A percentile compares a stretch with the other conserved stretches of the same genome.
Evolutionary conservation across 2,888 invertebrate genomes (phyloP).

Genomic region (Gnatocerus cornutus): DNA sequence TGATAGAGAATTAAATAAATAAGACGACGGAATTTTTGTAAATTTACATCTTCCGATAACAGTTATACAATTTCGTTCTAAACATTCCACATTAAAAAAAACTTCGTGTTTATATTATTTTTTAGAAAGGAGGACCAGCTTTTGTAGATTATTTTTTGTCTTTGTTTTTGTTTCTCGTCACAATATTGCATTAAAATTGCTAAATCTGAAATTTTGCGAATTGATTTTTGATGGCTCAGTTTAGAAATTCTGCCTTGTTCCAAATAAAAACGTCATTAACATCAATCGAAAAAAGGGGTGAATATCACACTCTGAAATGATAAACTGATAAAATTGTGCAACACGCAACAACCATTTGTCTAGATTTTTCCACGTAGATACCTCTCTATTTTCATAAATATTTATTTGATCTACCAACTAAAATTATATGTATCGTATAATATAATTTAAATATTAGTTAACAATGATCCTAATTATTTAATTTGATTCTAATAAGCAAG

Average conservation of each 20-base stretch:
- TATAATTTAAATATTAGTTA: constrained; percentile 69
- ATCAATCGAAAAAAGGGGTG: constrained; percentile 33
- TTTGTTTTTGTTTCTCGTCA: too few relatives aligned
- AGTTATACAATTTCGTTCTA: too few relatives aligned
- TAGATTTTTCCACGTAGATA: constrained; percentile 61
- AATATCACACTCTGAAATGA: constrained; percentile 56
- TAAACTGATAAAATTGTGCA: constrained; percentile 65
- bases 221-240: too few relatives aligned
- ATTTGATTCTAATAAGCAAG: constrained; percentile 71
- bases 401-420: constrained; percentile 64
- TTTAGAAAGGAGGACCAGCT: too few relatives aligned
- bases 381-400: constrained; percentile 63
- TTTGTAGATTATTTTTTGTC: too few relatives aligned
- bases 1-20: too few relatives aligned
- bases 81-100: too few relatives aligned
- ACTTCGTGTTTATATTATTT: too few relatives aligned
- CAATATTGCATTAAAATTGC: too few relatives aligned
- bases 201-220: too few relatives aligned
- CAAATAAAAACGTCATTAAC: constrained; percentile 41
- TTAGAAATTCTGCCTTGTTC: background rate
- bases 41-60: too few relatives aligned
- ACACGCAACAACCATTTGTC: constrained; percentile 66
- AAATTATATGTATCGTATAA: constrained; percentile 62
- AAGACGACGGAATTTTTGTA: too few relatives aligned
- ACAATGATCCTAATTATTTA: constrained; percentile 70